These are phyloP conservation scores for Gila robusta DNA, from an alignment of 2,797 vertebrate genomes.

Conservation along the genomic window DNA sequence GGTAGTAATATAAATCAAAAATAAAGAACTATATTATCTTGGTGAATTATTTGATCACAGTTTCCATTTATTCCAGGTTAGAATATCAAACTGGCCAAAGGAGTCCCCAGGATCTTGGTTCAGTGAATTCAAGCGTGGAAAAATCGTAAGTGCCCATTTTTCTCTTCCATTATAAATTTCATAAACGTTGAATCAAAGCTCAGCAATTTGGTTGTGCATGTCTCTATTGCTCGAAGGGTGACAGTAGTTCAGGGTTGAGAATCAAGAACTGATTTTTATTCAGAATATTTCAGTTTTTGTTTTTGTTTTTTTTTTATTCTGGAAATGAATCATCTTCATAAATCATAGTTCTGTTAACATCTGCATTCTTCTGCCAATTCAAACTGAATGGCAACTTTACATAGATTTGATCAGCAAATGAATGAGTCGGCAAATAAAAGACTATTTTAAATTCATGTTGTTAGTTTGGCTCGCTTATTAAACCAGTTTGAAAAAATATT, in stretches of 20 bases:
- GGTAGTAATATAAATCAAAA: conserved; percentile 5
- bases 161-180: background rate
- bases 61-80: conserved; percentile 78
- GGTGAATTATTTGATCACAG: background rate
- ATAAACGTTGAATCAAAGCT: conserved; percentile 19
- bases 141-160: conserved; percentile 87
- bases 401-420: background rate
- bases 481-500: background rate
- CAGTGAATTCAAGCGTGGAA: conserved; percentile 98
- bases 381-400: background rate
- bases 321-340: background rate
- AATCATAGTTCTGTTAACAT: background rate
- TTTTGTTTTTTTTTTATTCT: background rate
- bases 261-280: background rate
- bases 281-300: background rate
- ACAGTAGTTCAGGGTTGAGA: background rate
- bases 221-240: background rate
- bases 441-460: background rate
- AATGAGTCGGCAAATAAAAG: background rate
- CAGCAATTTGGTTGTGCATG: background rate
- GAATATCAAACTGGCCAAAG: conserved; percentile 98
- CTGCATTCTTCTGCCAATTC: background rate
- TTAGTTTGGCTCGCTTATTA: background rate
- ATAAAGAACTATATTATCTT: background rate
- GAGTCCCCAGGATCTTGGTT: conserved; percentile 96